phyloP scores from a whole-genome alignment of 2,888 invertebrate species.

The Dexiosoma caninum region DNA sequence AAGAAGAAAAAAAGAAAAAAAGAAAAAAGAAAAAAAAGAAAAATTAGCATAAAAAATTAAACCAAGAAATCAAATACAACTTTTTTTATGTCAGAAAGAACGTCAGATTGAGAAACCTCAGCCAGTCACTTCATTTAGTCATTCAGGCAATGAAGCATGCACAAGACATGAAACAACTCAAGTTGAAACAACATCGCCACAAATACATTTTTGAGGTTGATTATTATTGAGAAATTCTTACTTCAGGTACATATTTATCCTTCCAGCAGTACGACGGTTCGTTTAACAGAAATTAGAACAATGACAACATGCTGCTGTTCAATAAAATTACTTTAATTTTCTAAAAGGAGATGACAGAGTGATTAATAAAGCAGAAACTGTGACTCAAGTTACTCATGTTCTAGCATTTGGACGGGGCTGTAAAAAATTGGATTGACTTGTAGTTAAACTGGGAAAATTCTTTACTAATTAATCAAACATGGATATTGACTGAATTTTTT shows the following conservation, averaged over 20 bases:
- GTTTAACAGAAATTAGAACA: background rate
- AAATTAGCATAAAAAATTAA: conserved; percentile 55
- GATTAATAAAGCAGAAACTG: too few relatives aligned
- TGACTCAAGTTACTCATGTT: too few relatives aligned
- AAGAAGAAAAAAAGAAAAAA: conserved; percentile 7
- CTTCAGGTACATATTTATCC: background rate
- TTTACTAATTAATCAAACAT: too few relatives aligned
- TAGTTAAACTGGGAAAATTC: too few relatives aligned
- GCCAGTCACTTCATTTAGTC: background rate
- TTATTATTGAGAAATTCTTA: background rate
- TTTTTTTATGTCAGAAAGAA: background rate
- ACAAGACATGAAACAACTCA: conserved; percentile 1
- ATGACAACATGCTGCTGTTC: background rate
- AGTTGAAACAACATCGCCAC: conserved; percentile 17
- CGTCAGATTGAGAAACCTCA: background rate
- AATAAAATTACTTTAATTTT: too few relatives aligned
- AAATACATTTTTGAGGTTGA: conserved; percentile 4
- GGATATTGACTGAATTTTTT: too few relatives aligned
- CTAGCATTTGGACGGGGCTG: too few relatives aligned
- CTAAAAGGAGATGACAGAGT: too few relatives aligned
- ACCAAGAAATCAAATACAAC: conserved; percentile 32
- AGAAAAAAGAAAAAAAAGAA: too few relatives aligned
- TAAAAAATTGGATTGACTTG: too few relatives aligned
- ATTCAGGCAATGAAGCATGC: background rate
- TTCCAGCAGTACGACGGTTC: background rate